Conservation (phyloP, 2,888 invertebrate genomes). For the Caenorhabditis sinica region DNA sequence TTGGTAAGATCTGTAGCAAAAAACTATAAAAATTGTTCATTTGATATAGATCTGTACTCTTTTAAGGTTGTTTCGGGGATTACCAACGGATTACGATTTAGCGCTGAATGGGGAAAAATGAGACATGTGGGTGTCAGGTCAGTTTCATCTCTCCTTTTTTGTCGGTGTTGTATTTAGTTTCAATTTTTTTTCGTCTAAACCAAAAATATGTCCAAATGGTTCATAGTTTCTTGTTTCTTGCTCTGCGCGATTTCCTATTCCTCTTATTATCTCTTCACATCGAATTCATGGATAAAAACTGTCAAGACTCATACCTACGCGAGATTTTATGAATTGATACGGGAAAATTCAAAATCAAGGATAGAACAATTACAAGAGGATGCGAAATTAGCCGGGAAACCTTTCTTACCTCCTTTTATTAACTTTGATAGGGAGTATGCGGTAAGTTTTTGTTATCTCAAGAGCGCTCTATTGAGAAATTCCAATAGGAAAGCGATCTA, state of each 20-base stretch:
- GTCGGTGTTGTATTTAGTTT: constrained; percentile 34
- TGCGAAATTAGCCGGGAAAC: constrained; percentile 30
- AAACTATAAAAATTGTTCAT: constrained; percentile 12
- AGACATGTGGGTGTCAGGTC: constrained; percentile 84
- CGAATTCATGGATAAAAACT: constrained; percentile 31
- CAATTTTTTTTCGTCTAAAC: background rate
- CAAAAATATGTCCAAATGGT: constrained; percentile 53
- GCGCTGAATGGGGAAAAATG: constrained; percentile 96
- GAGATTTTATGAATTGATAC: constrained; percentile 47
- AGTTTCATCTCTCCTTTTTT: no score
- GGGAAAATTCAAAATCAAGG: constrained; percentile 18
- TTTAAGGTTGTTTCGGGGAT: constrained; percentile 92
- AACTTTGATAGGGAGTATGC: constrained; percentile 83
- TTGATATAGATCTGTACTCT: constrained; percentile 85
- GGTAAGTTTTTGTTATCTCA: constrained; percentile 11
- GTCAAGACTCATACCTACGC: constrained; percentile 39
- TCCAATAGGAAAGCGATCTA: no score
- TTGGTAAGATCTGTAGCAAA: background rate
- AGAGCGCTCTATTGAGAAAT: background rate
- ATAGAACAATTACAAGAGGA: constrained; percentile 38
- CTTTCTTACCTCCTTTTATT: constrained; percentile 58
- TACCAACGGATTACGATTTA: constrained; percentile 89
- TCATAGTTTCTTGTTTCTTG: constrained; percentile 37
- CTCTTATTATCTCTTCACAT: constrained; percentile 40
- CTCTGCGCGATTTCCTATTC: constrained; percentile 52